Evolutionary conservation across 2,113 vertebrate genomes (phyloP).

Genomic region (Melospiza melodia): DNA sequence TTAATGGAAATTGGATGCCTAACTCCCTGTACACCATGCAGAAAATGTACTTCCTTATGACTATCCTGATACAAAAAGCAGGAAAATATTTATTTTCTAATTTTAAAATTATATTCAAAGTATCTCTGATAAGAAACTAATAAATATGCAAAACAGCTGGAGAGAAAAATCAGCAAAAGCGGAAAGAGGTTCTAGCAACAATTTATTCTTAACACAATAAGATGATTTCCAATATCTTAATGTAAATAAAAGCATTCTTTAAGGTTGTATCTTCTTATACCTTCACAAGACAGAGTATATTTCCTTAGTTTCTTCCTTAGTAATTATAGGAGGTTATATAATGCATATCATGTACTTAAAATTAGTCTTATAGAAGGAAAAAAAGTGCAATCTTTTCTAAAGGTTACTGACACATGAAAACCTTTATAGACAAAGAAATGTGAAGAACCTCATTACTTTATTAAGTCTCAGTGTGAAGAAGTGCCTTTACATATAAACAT

Average conservation of each 20-base stretch:
- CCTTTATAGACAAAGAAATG: neutral
- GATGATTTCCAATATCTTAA: neutral
- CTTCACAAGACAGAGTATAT: neutral
- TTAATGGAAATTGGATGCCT: conserved; percentile 13
- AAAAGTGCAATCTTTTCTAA: neutral
- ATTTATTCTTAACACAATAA: neutral
- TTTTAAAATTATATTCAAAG: conserved; percentile 35
- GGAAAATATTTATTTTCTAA: conserved; percentile 36
- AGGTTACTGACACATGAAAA: neutral
- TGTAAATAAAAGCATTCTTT: conserved; percentile 19
- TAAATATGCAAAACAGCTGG: conserved; percentile 38
- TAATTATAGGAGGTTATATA: neutral
- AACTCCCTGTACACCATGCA: conserved; percentile 5
- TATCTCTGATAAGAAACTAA: conserved; percentile 29
- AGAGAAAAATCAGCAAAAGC: conserved; percentile 24
- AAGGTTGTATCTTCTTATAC: neutral
- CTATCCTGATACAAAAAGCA: neutral
- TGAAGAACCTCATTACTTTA: neutral
- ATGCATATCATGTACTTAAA: neutral
- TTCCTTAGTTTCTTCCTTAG: neutral
- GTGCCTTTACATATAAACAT: no score
- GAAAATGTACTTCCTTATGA: conserved; percentile 20
- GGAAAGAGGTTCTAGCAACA: neutral
- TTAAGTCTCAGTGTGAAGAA: neutral
- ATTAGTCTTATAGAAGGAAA: neutral